Evolutionary conservation across 2,797 vertebrate genomes (phyloP).

Genomic region (Girardinus metallicus): DNA sequence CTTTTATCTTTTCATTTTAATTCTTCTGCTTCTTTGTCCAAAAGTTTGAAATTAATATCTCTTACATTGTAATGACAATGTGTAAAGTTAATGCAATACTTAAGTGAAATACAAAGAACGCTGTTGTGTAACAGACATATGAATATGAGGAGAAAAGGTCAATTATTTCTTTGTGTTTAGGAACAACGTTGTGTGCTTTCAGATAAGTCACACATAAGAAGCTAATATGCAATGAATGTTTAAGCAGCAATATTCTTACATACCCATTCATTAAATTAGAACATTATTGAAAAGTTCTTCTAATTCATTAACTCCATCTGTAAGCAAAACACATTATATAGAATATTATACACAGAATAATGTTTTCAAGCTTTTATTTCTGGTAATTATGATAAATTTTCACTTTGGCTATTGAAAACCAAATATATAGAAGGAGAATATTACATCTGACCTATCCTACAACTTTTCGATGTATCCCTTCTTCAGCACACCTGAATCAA

Average conservation of each 20-base stretch:
- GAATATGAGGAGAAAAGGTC: background rate
- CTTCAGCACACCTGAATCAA: background rate
- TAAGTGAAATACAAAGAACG: background rate
- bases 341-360: background rate
- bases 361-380: background rate
- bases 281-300: background rate
- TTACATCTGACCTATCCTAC: background rate
- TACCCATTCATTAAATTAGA: background rate
- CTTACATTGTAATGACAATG: constrained; percentile 36
- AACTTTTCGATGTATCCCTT: background rate
- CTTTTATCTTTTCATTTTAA: constrained; percentile 20
- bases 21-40: constrained; percentile 16
- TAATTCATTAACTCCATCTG: background rate
- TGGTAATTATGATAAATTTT: background rate
- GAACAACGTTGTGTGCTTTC: background rate
- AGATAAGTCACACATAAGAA: background rate
- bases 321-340: background rate
- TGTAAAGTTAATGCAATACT: constrained; percentile 11
- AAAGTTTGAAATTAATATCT: constrained; percentile 23
- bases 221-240: background rate
- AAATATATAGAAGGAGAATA: background rate
- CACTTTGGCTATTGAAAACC: background rate
- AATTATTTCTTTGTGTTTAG: background rate
- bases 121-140: background rate
- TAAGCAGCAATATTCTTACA: background rate